A percentile compares a stretch with the other conserved stretches of the same genome.
Conservation (phyloP, 2,797 vertebrate genomes). For the Setipinna tenuifilis region DNA sequence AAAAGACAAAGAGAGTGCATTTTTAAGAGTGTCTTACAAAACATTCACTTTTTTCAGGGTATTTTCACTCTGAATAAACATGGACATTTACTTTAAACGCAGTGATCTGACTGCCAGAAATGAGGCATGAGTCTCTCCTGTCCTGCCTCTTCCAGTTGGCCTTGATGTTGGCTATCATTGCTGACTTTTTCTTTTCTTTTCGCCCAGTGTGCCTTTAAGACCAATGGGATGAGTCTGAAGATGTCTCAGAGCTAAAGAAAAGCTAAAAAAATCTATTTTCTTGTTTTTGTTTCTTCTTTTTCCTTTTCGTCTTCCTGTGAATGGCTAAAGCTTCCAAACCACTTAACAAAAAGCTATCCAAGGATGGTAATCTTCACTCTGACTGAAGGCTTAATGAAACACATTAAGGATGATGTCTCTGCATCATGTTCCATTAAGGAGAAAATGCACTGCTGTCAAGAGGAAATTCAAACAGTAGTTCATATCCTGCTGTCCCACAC, state of each 20-base stretch:
- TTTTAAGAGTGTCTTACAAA: too few relatives aligned
- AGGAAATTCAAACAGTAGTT: neutral
- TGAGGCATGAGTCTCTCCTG: conserved; percentile 51
- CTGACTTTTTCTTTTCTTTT: neutral
- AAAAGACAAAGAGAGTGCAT: too few relatives aligned
- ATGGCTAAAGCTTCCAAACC: neutral
- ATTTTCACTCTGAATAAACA: neutral
- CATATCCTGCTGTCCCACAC: neutral
- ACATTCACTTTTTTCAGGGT: too few relatives aligned
- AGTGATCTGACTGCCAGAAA: conserved; percentile 56
- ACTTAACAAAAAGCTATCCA: too few relatives aligned
- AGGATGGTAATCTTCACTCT: neutral
- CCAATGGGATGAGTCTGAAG: neutral
- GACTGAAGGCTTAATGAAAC: neutral
- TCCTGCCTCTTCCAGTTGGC: conserved; percentile 25
- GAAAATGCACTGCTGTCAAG: neutral
- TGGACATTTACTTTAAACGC: conserved; percentile 53
- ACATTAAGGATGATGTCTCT: neutral
- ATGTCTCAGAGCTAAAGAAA: neutral
- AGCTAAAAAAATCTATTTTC: neutral
- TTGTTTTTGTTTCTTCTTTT: neutral
- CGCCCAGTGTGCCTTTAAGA: neutral
- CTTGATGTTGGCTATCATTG: conserved; percentile 3
- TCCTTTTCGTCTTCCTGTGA: neutral
- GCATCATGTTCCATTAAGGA: neutral